Conservation (phyloP, 1,140 invertebrate species). For the Diorhabda elongata region DNA sequence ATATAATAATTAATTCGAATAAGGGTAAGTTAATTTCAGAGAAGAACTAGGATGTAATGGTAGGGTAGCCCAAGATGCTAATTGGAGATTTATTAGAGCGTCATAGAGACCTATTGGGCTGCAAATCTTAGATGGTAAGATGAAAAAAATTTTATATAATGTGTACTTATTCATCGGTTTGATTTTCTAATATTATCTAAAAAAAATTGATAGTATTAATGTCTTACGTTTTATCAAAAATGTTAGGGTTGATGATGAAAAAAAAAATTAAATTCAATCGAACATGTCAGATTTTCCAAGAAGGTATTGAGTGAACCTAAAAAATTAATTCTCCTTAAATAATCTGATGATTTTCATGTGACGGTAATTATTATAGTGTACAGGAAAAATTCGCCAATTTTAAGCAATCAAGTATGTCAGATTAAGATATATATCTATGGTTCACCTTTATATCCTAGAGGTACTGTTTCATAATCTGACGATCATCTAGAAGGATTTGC, state of each 20-base stretch:
- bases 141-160: constrained; percentile 1
- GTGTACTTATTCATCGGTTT: background rate
- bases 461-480: too few species aligned
- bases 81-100: constrained; percentile 13
- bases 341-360: constrained; percentile 15
- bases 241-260: background rate
- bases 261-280: constrained; percentile 8
- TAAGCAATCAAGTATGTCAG: too few species aligned
- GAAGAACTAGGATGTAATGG: background rate
- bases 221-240: background rate
- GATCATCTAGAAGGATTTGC: too few species aligned
- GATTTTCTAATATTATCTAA: background rate
- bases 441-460: too few species aligned
- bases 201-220: constrained; percentile 12
- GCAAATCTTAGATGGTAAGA: constrained; percentile 15
- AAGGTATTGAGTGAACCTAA: constrained; percentile 5
- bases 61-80: constrained; percentile 12
- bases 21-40: too few species aligned
- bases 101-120: constrained; percentile 15
- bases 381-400: too few species aligned
- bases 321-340: constrained; percentile 11
- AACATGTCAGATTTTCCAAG: constrained; percentile 5
- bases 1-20: too few species aligned
- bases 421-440: too few species aligned
- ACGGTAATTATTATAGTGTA: background rate